Conservation (phyloP, 2,888 invertebrate genomes). For the Helicoverpa assulta region DNA sequence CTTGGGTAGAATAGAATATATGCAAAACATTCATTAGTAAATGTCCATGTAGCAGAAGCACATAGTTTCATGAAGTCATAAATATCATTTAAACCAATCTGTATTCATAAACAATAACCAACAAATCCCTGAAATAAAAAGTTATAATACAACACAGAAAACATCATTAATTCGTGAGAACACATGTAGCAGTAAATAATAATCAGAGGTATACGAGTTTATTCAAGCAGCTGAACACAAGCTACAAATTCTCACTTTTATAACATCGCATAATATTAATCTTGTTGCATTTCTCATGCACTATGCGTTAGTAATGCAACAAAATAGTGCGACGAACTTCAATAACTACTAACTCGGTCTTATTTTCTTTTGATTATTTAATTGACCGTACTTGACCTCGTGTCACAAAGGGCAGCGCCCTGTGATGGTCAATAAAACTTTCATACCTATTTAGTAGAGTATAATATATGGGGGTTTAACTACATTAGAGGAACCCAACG, state of each 20-base stretch:
- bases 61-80: neutral
- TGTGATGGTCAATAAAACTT: slow-evolving; percentile 71
- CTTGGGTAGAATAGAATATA: slow-evolving; percentile 80
- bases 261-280: neutral
- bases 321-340: slow-evolving; percentile 34
- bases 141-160: slow-evolving; percentile 26
- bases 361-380: slow-evolving; percentile 71
- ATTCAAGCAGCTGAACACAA: slow-evolving; percentile 3
- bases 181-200: neutral
- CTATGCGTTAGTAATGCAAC: slow-evolving; percentile 4
- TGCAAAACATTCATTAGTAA: neutral
- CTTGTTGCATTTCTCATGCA: too few species aligned
- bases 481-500: neutral
- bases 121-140: slow-evolving; percentile 33
- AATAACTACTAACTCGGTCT: slow-evolving; percentile 28
- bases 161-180: neutral
- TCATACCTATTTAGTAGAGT: slow-evolving; percentile 48
- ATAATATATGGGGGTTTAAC: slow-evolving; percentile 3
- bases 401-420: slow-evolving; percentile 78
- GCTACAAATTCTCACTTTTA: neutral
- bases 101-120: slow-evolving; percentile 4
- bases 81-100: slow-evolving; percentile 16
- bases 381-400: slow-evolving; percentile 83
- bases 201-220: slow-evolving; percentile 20
- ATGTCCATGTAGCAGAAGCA: neutral